These are phyloP conservation scores for Phymorhynchus buccinoides DNA, from an alignment of 1,140 invertebrate species.

Conservation along the genomic window DNA sequence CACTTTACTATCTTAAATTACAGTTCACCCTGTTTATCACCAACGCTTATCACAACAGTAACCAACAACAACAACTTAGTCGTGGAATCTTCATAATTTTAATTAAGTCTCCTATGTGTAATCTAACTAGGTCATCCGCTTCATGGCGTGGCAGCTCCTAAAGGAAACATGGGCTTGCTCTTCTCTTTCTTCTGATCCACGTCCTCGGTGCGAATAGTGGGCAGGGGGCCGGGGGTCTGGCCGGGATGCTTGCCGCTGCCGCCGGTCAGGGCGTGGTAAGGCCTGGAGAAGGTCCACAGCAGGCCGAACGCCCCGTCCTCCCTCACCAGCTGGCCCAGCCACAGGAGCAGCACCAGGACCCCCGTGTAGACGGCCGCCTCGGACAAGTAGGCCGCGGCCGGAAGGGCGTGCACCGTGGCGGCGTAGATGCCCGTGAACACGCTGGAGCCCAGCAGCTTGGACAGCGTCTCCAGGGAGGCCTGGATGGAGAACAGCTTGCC, in stretches of 20 bases:
- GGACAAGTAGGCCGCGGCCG: slow-evolving; percentile 65
- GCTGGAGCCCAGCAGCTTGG: slow-evolving; percentile 66
- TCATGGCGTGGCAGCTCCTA: slow-evolving; percentile 1
- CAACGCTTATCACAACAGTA: too few species aligned
- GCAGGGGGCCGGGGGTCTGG: background rate
- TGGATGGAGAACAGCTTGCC: slow-evolving; percentile 69
- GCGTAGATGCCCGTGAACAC: slow-evolving; percentile 70
- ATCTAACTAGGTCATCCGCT: background rate
- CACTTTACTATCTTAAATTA: too few species aligned
- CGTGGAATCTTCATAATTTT: too few species aligned
- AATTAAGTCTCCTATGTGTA: background rate
- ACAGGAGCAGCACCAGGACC: slow-evolving; percentile 52
- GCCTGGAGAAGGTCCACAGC: slow-evolving; percentile 37
- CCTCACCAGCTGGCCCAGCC: slow-evolving; percentile 52
- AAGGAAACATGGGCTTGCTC: background rate
- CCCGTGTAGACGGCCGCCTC: slow-evolving; percentile 61
- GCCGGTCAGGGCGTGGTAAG: slow-evolving; percentile 26
- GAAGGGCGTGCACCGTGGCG: slow-evolving; percentile 61
- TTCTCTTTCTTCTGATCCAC: background rate
- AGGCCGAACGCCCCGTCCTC: slow-evolving; percentile 52
- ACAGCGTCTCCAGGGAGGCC: slow-evolving; percentile 65
- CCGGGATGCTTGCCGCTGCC: too few species aligned
- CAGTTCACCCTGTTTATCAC: too few species aligned
- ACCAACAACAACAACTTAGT: too few species aligned
- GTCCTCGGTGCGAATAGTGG: slow-evolving; percentile 18